phyloP scores from a whole-genome alignment of 2,113 vertebrate genomes.

The Thalassoma bifasciatum region DNA sequence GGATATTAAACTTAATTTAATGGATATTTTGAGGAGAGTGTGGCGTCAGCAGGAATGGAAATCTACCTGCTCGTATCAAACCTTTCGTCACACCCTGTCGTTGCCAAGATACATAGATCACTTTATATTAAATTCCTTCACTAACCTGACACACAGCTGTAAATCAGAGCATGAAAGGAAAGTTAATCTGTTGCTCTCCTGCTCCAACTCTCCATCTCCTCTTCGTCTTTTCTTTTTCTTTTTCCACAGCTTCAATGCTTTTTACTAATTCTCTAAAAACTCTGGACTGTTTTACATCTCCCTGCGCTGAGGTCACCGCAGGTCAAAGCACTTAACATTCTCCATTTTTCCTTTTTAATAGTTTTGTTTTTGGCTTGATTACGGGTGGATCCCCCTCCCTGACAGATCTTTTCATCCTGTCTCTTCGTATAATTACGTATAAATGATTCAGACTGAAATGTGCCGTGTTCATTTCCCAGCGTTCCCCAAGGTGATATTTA shows the following conservation, averaged over 20 bases:
- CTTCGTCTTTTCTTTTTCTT: constrained; percentile 20
- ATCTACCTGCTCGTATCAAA: constrained; percentile 69
- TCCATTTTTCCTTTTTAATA: constrained; percentile 32
- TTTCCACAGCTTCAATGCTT: constrained; percentile 46
- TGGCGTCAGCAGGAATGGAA: constrained; percentile 38
- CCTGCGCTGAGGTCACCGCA: constrained; percentile 14
- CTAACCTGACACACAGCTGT: constrained; percentile 74
- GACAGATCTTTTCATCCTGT: constrained; percentile 57
- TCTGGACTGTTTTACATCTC: constrained; percentile 31
- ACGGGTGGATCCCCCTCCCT: constrained; percentile 53
- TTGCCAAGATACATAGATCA: constrained; percentile 80
- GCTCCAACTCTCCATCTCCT: constrained; percentile 4
- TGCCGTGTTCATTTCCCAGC: constrained; percentile 45
- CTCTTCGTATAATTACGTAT: constrained; percentile 38
- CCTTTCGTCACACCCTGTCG: constrained; percentile 63
- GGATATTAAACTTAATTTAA: neutral
- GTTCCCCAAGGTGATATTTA: constrained; percentile 62
- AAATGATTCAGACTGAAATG: constrained; percentile 53
- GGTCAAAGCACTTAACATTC: constrained; percentile 61
- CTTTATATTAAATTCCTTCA: constrained; percentile 81
- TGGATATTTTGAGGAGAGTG: constrained; percentile 7
- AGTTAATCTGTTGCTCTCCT: constrained; percentile 54
- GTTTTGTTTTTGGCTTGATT: constrained; percentile 67
- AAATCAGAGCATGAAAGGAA: constrained; percentile 79
- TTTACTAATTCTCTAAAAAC: constrained; percentile 34